Conservation (phyloP, 2,888 invertebrate species). For the Pseudoips prasinana region DNA sequence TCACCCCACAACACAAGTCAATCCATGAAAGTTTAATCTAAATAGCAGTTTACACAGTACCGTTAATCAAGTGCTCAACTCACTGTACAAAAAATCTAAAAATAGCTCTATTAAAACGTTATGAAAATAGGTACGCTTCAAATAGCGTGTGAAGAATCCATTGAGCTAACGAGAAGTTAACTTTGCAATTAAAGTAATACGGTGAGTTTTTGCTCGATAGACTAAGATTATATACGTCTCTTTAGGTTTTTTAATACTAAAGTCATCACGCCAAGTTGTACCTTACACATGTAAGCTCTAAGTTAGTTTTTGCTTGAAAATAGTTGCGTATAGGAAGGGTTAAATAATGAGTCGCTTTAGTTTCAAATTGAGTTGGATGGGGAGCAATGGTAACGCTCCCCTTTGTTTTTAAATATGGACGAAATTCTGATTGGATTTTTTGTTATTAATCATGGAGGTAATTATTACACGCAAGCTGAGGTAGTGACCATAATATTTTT, state of each 20-base stretch:
- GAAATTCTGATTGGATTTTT: conserved; percentile 56
- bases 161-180: conserved; percentile 4
- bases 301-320: too few species aligned
- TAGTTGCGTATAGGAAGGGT: conserved; percentile 29
- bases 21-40: conserved; percentile 14
- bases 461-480: conserved; percentile 13
- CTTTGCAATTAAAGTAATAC: background rate
- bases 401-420: conserved; percentile 54
- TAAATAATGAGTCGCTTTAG: conserved; percentile 50
- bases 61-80: conserved; percentile 32
- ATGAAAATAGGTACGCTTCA: conserved; percentile 32
- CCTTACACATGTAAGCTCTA: too few species aligned
- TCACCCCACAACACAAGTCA: background rate
- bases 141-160: conserved; percentile 20
- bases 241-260: too few species aligned
- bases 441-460: conserved; percentile 49
- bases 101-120: conserved; percentile 43
- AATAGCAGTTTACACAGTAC: conserved; percentile 21
- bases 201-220: conserved; percentile 12
- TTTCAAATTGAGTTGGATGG: conserved; percentile 41
- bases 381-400: conserved; percentile 33
- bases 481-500: conserved; percentile 12
- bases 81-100: conserved; percentile 33
- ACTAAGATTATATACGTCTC: too few species aligned
- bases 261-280: too few species aligned